These are phyloP conservation scores for Distichodus sexfasciatus DNA, from an alignment of 2,797 vertebrate species.

Conservation along the genomic window DNA sequence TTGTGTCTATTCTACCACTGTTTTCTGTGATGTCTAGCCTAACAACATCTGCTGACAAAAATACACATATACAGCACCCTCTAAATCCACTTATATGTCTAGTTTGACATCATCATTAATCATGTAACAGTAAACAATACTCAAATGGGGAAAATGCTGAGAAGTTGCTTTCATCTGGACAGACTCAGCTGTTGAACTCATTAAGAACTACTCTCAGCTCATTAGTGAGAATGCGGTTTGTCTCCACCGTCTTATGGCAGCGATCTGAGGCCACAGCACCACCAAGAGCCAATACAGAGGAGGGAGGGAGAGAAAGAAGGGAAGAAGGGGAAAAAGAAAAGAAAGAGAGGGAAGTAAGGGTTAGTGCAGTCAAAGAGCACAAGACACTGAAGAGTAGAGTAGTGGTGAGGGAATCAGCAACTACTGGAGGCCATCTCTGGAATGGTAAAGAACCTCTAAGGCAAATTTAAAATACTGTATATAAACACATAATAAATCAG, in stretches of 20 bases:
- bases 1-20: no score
- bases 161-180: background rate
- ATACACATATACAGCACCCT: no score
- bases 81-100: background rate
- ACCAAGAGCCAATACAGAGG: conserved; percentile 58
- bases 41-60: no score
- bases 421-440: background rate
- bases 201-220: conserved; percentile 69
- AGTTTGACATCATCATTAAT: background rate
- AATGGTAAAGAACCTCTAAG: background rate
- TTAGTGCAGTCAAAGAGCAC: conserved; percentile 59
- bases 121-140: background rate
- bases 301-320: conserved; percentile 42
- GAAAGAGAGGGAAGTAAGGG: conserved; percentile 38
- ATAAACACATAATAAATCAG: background rate
- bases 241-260: conserved; percentile 66
- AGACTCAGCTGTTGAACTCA: conserved; percentile 68
- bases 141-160: background rate
- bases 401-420: background rate
- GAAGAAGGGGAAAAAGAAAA: conserved; percentile 8
- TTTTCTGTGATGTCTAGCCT: no score
- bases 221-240: conserved; percentile 65
- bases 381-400: conserved; percentile 4
- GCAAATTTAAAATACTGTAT: background rate
- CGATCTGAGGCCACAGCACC: conserved; percentile 56